A percentile compares a stretch with the other conserved stretches of the same genome.
Evolutionary conservation across 1,140 invertebrate genomes (phyloP).

Genomic region (Pectinophora gossypiella): DNA sequence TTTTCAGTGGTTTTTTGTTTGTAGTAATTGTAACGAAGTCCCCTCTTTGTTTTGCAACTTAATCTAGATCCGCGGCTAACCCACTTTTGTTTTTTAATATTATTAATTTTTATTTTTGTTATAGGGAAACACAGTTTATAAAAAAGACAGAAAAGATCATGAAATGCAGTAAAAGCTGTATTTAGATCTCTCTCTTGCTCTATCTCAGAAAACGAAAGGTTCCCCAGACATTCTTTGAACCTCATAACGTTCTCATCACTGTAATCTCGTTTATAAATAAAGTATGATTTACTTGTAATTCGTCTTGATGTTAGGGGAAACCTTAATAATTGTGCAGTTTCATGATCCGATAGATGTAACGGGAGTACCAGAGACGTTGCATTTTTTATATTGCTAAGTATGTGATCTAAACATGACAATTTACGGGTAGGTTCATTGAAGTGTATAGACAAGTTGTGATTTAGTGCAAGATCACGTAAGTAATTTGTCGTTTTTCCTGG

Average conservation of each 20-base stretch:
- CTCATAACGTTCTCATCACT: not conserved
- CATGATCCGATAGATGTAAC: slow-evolving; percentile 3
- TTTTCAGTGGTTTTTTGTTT: not conserved
- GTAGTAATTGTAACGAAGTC: not conserved
- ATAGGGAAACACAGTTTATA: slow-evolving; percentile 5
- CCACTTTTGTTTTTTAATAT: not conserved
- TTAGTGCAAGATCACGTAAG: not conserved
- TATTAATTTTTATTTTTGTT: slow-evolving; percentile 3
- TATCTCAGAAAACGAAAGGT: not conserved
- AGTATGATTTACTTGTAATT: too few species aligned
- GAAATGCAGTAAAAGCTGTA: not conserved
- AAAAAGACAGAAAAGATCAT: not conserved
- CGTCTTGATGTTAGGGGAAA: not conserved
- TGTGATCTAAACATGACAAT: slow-evolving; percentile 3
- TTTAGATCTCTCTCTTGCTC: not conserved
- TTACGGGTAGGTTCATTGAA: not conserved
- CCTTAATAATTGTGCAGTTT: slow-evolving; percentile 1
- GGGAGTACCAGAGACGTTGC: not conserved
- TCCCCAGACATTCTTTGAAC: not conserved
- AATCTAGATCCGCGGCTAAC: not conserved
- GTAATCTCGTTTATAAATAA: not conserved
- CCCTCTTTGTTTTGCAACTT: not conserved
- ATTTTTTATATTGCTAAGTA: slow-evolving; percentile 5
- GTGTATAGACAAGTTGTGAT: not conserved
- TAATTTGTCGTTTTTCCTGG: not conserved